Percentiles rank a stretch among this genome's conserved stretches.
Conservation (phyloP, 2,113 vertebrate genomes). For the Hemiscyllium ocellatum region DNA sequence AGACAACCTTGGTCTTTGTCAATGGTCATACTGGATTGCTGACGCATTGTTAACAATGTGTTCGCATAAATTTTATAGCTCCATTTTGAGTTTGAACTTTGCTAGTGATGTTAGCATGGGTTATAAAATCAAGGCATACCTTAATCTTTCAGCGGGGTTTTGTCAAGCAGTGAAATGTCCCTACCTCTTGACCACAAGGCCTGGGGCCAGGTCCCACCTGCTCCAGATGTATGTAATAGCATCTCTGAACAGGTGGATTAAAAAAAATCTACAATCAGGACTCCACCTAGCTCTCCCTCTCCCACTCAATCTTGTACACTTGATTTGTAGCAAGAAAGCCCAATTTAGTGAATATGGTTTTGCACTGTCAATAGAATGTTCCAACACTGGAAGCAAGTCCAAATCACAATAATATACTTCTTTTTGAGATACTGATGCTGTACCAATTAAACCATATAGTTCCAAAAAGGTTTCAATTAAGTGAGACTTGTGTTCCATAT, state of each 20-base stretch:
- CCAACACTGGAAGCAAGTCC: background rate
- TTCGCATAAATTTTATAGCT: background rate
- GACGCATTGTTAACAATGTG: background rate
- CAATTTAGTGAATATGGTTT: background rate
- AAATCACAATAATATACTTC: background rate
- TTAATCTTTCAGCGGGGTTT: too few species aligned
- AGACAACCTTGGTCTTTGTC: background rate
- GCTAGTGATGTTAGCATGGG: background rate
- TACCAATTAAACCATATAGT: background rate
- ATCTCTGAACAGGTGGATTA: too few species aligned
- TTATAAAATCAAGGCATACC: background rate
- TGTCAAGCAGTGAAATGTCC: too few species aligned
- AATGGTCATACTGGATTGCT: background rate
- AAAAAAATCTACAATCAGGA: background rate
- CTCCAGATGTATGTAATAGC: too few species aligned
- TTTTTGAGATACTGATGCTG: background rate
- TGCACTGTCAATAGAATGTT: background rate
- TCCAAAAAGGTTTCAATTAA: background rate
- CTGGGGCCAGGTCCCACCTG: too few species aligned
- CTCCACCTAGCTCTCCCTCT: background rate
- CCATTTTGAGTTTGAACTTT: background rate
- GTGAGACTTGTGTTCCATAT: background rate
- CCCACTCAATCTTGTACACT: background rate
- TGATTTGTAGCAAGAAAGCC: background rate
- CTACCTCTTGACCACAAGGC: too few species aligned